Percentiles rank a stretch among this genome's conserved stretches.
Conservation (phyloP, 2,888 invertebrate genomes). For the Dynastes tityus region DNA sequence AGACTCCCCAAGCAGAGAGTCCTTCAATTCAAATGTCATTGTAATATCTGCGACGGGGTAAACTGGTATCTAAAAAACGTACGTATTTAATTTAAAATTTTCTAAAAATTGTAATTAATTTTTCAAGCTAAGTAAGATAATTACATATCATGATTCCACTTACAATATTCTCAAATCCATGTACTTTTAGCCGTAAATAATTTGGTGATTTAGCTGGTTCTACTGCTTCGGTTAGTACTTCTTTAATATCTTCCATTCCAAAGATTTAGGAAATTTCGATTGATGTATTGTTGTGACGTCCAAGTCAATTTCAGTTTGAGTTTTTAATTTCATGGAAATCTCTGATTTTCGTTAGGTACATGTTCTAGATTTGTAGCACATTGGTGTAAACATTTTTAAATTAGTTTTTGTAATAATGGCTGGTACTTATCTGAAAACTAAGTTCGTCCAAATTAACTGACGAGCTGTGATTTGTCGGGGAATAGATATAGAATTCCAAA, state of each 20-base stretch:
- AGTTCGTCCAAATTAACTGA: too few species aligned
- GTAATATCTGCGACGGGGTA: slow-evolving; percentile 60
- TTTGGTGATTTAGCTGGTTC: background rate
- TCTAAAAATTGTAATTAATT: background rate
- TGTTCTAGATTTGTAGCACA: too few species aligned
- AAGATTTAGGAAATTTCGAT: background rate
- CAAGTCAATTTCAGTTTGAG: background rate
- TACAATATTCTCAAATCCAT: slow-evolving; percentile 37
- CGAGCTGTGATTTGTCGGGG: too few species aligned
- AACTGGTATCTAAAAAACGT: slow-evolving; percentile 55
- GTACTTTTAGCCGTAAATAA: slow-evolving; percentile 21
- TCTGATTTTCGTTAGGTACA: background rate
- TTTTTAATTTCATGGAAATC: slow-evolving; percentile 28
- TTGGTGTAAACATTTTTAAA: too few species aligned
- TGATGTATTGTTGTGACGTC: background rate
- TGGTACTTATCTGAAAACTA: too few species aligned
- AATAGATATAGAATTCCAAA: too few species aligned
- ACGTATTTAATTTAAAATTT: background rate
- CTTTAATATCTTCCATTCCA: background rate
- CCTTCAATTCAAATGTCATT: slow-evolving; percentile 57
- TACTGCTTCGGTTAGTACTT: background rate
- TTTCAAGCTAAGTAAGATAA: background rate
- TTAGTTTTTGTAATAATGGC: too few species aligned
- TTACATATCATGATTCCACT: background rate
- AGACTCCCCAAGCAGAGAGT: slow-evolving; percentile 59